Evolutionary conservation across 2,797 vertebrate species (phyloP), one percentile per base, ranked within the genome.

Genomic region (Diplodus sargus): DNA sequence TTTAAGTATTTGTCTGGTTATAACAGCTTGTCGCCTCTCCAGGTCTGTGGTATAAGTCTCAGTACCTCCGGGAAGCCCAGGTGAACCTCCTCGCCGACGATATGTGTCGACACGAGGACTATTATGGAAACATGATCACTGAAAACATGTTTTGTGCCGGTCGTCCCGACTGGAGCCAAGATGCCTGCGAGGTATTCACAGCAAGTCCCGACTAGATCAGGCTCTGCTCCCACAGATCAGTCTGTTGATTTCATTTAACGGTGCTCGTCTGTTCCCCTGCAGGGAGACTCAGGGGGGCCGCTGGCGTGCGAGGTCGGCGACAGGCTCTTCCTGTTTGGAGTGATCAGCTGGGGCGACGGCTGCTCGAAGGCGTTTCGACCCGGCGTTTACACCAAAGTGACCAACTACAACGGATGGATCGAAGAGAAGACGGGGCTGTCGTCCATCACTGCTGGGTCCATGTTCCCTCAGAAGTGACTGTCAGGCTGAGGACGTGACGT

Each of bases 281-380:
- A 99, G 98, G 97, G 97, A 34, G 98, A 99, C 88, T 99, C 98
- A 0, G 98, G 98, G 4, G 98, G 98, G 0, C 98, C 98, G 7
- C 91, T 99, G 84, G 86, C 96, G 75, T 99, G 97, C n/a, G 85
- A 96, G 60, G 69, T 81, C 4, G 75, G 81, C 23, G 81, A 63
- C 76, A 95, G 82, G 73, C 90, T 96, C 93, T 94, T 91, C 49
- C 94, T 96, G 57, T 97, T 96, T 18, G 98, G 98, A 0, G 94
- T 99, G 42, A 92, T 99, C 89, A 99, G 98, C 94, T 99, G 97
- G 97, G 98, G 98, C 18, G 92, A 96, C 0, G 95, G 93, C 7
- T 99, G 98, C 74, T 95, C 97, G 0, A 78, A 83, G 57, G 18
- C 93, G 81, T 68, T 90, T 23, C 96, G 95, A 11, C 98, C 98